Conservation (phyloP, 1,140 invertebrate genomes). For the Catajapyx aquilonaris region DNA sequence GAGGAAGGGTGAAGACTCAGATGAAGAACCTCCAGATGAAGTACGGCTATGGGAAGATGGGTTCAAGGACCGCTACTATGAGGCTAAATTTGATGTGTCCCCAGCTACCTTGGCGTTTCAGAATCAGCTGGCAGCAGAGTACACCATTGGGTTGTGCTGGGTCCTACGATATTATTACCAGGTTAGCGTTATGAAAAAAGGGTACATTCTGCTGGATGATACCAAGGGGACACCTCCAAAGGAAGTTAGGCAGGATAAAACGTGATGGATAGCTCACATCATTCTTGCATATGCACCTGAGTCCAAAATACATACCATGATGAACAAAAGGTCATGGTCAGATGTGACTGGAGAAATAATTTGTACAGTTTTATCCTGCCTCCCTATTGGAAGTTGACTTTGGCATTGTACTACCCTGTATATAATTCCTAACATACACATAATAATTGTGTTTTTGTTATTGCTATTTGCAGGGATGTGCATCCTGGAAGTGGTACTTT, state of each 20-base stretch:
- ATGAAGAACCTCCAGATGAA: constrained; percentile 71
- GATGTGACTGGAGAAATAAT: too few species aligned
- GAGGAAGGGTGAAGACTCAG: constrained; percentile 22
- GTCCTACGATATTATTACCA: constrained; percentile 97
- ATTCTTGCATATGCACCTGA: too few species aligned
- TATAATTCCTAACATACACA: too few species aligned
- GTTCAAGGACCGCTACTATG: constrained; percentile 95
- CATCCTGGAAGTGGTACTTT: constrained; percentile 99
- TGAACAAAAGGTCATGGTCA: too few species aligned
- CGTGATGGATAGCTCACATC: too few species aligned
- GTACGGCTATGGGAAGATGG: constrained; percentile 93
- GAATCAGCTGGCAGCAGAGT: constrained; percentile 75
- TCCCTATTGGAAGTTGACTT: too few species aligned
- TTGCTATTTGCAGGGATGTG: constrained; percentile 73
- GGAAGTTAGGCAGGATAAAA: too few species aligned
- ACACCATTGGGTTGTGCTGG: constrained; percentile 92
- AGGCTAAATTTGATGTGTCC: constrained; percentile 84
- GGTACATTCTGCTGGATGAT: neutral
- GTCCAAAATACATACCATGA: too few species aligned
- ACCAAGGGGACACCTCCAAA: neutral
- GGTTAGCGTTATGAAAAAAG: constrained; percentile 22
- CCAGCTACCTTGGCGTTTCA: constrained; percentile 65
- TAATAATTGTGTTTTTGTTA: too few species aligned
- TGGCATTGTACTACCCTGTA: too few species aligned
- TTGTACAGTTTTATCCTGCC: too few species aligned